Conservation (phyloP, 2,113 vertebrate species). For the human (Homo sapiens) region DNA sequence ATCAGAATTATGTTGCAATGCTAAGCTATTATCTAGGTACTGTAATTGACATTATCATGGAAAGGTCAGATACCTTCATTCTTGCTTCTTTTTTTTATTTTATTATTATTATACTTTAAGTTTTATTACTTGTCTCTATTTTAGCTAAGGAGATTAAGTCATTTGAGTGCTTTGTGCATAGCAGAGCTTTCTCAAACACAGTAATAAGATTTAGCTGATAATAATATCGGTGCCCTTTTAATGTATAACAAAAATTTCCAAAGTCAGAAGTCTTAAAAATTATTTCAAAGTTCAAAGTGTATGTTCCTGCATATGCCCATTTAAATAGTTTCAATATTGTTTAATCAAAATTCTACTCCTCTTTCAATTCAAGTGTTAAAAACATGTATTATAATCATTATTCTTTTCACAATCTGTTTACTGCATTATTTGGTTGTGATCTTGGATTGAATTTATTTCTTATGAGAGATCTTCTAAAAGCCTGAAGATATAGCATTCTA, state of each 20-base stretch:
- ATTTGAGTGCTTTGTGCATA: not conserved
- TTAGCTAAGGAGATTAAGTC: not conserved
- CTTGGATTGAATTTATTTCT: not conserved
- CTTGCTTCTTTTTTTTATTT: not conserved
- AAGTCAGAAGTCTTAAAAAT: not conserved
- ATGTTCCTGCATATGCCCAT: not conserved
- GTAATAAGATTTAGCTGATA: not conserved
- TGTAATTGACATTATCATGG: not conserved
- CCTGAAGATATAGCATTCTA: fast-evolving
- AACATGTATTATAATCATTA: not conserved
- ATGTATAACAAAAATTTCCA: not conserved
- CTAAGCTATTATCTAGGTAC: not conserved
- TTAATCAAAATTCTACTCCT: not conserved
- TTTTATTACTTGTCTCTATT: not conserved
- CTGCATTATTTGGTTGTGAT: not conserved
- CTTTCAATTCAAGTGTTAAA: not conserved
- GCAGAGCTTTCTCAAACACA: not conserved
- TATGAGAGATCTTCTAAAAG: not conserved
- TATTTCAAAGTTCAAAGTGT: not conserved
- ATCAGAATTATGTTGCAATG: not conserved
- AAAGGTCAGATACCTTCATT: not conserved
- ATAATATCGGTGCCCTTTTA: not conserved
- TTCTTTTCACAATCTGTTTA: conserved; percentile 49
- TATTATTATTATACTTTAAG: too few species aligned
- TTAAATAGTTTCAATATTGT: not conserved